Conservation (phyloP, 2,797 vertebrate genomes). For the Clarias platycephalus region DNA sequence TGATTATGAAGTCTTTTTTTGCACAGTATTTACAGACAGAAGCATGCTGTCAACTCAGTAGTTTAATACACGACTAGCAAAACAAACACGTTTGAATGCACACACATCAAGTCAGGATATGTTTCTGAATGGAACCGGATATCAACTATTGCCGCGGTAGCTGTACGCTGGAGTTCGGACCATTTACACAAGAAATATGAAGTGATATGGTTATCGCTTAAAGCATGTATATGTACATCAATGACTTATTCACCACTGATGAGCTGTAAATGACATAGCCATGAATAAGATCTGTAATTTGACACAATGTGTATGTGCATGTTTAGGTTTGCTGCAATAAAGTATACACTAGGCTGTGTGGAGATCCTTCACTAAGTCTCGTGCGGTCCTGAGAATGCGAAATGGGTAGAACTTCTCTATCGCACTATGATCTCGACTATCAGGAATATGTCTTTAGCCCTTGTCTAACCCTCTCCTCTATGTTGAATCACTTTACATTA, state of each 20-base stretch:
- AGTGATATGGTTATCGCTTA: background rate
- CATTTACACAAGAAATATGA: slow-evolving; percentile 3
- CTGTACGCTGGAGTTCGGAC: slow-evolving; percentile 10
- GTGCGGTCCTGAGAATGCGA: slow-evolving; percentile 72
- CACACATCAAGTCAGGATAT: background rate
- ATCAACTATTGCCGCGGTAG: slow-evolving; percentile 4
- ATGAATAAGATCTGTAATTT: slow-evolving; percentile 21
- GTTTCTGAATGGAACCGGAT: background rate
- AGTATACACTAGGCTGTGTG: slow-evolving; percentile 48
- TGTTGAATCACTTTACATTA: slow-evolving; percentile 38
- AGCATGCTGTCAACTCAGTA: slow-evolving; percentile 63
- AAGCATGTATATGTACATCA: slow-evolving; percentile 16
- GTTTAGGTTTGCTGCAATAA: slow-evolving; percentile 53
- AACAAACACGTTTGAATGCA: slow-evolving; percentile 16
- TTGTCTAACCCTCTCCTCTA: slow-evolving; percentile 40
- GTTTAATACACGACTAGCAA: slow-evolving; percentile 31
- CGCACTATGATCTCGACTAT: slow-evolving; percentile 20
- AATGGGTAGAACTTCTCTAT: background rate
- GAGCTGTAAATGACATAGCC: slow-evolving; percentile 40
- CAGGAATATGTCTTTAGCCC: slow-evolving; percentile 47
- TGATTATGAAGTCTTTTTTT: slow-evolving; percentile 14
- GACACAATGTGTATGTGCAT: slow-evolving; percentile 24
- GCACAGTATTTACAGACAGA: slow-evolving; percentile 70
- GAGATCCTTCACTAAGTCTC: slow-evolving; percentile 51
- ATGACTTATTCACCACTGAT: slow-evolving; percentile 22